Base-by-base conservation (phyloP, 2,888 invertebrate genomes). In the Melinaea menophilus region DNA sequence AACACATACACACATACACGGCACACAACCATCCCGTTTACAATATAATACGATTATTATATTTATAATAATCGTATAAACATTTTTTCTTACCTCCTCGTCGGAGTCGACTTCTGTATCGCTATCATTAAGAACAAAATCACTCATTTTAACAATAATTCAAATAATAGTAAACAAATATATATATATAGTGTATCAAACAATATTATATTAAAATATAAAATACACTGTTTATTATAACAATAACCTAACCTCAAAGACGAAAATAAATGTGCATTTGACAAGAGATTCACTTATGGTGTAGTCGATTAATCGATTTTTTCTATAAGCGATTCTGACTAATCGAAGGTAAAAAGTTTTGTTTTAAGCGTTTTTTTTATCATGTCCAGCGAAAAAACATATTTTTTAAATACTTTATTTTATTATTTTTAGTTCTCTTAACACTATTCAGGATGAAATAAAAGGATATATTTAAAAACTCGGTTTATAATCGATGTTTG, bases 51-150 rank as follows among this genome's bases (percentile, higher is more conserved):
- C n/a, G 11, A 13, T 11, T n/a, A 55, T n/a, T 4, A 33, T 33
- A 56, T 55, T 51, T 33, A 59, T 55, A 51, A 45, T 5, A 34
- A 11, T 4, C 35, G 12, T 46, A 2, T 13, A 48, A n/a, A 48
- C 22, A 48, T 47, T 12, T n/a, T 41, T 56, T 13, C 46, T 77
- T 79, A 93, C 93, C 81, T 93, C 93, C 71, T 92, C 92, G 72
- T 93, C 93, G 0, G 92, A 93, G 73, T 92, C 92, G 55, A 85
- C 77, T 60, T 92, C 92, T 1, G 91, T 86, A 58, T 92, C 92
- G 58, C 87, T 85, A 60, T 89, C 87, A 59, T 90, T 88, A 68
- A 91, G 66, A 51, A 87, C 75, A 77, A 91, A 91, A 69, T 91
- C 91, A 66, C 80, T 78, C 90, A 89, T 88, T 69, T 73, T 70